Percentiles rank a stretch among this genome's conserved stretches.
These are phyloP conservation scores for Hemicordylus capensis DNA, from an alignment of 2,113 vertebrate species.

Conservation along the genomic window DNA sequence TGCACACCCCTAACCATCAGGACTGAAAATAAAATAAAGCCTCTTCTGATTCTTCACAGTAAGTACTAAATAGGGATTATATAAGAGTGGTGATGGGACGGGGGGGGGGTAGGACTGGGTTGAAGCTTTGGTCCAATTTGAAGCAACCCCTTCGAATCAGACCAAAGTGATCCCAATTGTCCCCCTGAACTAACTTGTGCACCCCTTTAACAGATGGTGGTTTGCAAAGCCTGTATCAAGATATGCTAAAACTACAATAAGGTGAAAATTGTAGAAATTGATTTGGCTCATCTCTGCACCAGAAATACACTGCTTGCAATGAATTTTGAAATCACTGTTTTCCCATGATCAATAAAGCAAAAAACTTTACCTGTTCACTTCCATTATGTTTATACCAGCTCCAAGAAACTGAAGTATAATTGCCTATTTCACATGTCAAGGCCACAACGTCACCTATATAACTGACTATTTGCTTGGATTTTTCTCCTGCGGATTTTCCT, in stretches of 20 bases:
- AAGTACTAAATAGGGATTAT: too few relatives aligned
- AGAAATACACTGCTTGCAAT: neutral
- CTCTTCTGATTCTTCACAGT: too few relatives aligned
- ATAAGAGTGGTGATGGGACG: too few relatives aligned
- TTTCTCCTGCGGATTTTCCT: too few relatives aligned
- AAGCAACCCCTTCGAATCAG: too few relatives aligned
- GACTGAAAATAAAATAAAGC: too few relatives aligned
- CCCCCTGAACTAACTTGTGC: too few relatives aligned
- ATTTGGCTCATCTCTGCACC: neutral
- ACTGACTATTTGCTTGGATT: constrained; percentile 63
- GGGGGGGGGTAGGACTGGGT: too few relatives aligned
- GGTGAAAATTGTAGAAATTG: neutral
- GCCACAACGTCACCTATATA: constrained; percentile 69
- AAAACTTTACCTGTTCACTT: constrained; percentile 69
- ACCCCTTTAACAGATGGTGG: too few relatives aligned
- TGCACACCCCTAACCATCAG: too few relatives aligned
- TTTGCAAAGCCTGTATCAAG: neutral
- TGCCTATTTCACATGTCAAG: constrained; percentile 62
- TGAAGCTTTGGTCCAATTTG: too few relatives aligned
- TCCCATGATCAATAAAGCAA: neutral
- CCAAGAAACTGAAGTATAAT: constrained; percentile 62
- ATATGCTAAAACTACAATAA: neutral
- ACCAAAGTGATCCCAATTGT: too few relatives aligned
- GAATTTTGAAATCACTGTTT: neutral
- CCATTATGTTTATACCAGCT: constrained; percentile 71